Evolutionary conservation across 2,888 invertebrate genomes (phyloP).

Genomic region (Volucella inflata): DNA sequence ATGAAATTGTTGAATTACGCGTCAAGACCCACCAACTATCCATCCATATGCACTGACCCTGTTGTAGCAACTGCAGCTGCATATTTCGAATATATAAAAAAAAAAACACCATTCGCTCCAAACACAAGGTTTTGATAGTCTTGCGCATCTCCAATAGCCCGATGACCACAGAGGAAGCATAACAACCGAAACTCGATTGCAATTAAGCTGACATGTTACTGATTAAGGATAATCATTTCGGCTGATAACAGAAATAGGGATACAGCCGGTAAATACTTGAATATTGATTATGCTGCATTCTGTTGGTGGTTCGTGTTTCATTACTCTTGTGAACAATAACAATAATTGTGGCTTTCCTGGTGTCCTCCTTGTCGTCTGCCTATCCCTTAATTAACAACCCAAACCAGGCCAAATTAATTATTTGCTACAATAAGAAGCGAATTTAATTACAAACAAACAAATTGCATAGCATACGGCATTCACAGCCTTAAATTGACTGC

Average conservation of each 20-base stretch:
- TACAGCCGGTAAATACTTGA: conserved; percentile 1
- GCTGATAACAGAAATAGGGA: conserved; percentile 27
- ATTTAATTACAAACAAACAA: conserved; percentile 39
- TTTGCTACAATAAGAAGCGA: conserved; percentile 17
- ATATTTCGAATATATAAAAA: no score
- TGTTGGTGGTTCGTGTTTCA: background rate
- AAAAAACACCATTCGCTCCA: no score
- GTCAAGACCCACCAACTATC: background rate
- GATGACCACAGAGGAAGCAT: background rate
- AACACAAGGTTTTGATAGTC: no score
- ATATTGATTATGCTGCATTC: conserved; percentile 21
- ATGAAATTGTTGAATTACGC: conserved; percentile 24
- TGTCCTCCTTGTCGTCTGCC: background rate
- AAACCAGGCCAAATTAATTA: conserved; percentile 30
- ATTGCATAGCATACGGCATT: background rate
- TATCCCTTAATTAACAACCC: conserved; percentile 30
- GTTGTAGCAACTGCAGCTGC: no score
- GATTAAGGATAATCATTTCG: conserved; percentile 58
- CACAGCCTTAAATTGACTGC: conserved; percentile 14
- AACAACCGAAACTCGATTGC: conserved; percentile 43
- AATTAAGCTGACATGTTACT: conserved; percentile 56
- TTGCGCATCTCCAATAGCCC: background rate
- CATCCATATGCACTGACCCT: no score
- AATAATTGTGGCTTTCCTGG: conserved; percentile 15
- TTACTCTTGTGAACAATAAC: no score